These are phyloP conservation scores for Synanthedon myopaeformis DNA, from an alignment of 2,888 invertebrate species.

Conservation along the genomic window DNA sequence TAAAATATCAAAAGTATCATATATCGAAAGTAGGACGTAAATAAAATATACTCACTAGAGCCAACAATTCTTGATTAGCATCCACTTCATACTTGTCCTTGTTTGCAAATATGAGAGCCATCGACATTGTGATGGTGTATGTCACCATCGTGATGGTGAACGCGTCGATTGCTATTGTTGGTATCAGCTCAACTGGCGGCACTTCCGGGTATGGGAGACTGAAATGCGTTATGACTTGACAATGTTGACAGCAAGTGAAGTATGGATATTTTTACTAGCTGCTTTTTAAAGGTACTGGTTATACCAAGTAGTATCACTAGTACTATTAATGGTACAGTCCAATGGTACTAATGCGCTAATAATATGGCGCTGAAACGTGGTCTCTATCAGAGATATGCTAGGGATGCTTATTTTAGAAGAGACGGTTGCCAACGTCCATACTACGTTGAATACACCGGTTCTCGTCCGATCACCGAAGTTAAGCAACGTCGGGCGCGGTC, in stretches of 20 bases:
- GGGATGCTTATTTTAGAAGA: no score
- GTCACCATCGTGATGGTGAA: conserved; percentile 81
- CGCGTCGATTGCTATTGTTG: conserved; percentile 72
- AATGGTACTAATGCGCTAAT: no score
- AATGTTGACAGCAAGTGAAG: no score
- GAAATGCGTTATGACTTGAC: conserved; percentile 11
- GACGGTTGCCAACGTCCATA: conserved; percentile 35
- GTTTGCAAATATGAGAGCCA: conserved; percentile 83
- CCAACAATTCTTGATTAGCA: conserved; percentile 82
- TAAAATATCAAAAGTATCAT: no score
- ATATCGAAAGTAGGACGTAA: no score
- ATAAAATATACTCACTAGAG: conserved; percentile 64
- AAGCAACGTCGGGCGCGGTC: conserved; percentile 37
- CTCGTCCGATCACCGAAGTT: conserved; percentile 46
- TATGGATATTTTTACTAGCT: no score
- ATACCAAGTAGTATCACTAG: no score
- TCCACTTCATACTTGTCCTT: conserved; percentile 80
- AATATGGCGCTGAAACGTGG: no score
- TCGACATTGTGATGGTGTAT: conserved; percentile 83
- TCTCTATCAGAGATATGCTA: no score
- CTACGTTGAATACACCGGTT: conserved; percentile 42
- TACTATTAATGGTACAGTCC: no score
- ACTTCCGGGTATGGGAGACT: conserved; percentile 75
- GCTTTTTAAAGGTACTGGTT: no score
- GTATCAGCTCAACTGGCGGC: conserved; percentile 73